Conservation (phyloP, 2,797 vertebrate species). For the Luscinia megarhynchos region DNA sequence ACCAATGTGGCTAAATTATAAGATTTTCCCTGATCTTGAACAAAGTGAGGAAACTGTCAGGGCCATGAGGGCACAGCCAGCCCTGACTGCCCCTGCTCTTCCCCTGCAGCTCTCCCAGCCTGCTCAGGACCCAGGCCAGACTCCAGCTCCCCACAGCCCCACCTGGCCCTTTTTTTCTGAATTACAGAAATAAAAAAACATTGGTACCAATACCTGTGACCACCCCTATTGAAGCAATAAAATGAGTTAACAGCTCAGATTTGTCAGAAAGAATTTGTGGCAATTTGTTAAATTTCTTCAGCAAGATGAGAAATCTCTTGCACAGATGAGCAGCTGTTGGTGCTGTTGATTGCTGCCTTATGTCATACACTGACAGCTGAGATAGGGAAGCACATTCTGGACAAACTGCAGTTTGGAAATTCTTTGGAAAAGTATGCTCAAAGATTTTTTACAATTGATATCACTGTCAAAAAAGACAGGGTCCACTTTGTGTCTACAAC, state of each 20-base stretch:
- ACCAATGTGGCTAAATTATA: rapidly evolving
- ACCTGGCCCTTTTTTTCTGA: too few species aligned
- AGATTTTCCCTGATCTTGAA: neutral
- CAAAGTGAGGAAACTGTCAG: neutral
- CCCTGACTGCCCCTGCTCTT: neutral
- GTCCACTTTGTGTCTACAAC: neutral
- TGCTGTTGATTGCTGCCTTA: neutral
- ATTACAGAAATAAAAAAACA: neutral
- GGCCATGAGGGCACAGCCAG: neutral
- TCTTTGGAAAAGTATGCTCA: neutral
- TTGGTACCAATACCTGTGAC: neutral
- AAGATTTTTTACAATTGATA: neutral
- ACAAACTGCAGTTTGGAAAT: neutral
- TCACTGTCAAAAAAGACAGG: neutral
- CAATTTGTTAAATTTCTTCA: neutral
- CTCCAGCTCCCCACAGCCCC: neutral
- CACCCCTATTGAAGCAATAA: neutral
- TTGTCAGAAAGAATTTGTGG: neutral
- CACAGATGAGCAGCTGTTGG: neutral
- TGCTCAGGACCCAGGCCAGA: neutral
- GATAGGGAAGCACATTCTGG: neutral
- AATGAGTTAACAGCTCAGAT: neutral
- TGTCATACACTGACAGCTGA: neutral
- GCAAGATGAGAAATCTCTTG: neutral
- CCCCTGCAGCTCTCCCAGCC: neutral